A percentile compares a stretch with the other conserved stretches of the same genome.
These are phyloP conservation scores for Melipona beecheii DNA, from an alignment of 2,888 invertebrate species.

Conservation along the genomic window DNA sequence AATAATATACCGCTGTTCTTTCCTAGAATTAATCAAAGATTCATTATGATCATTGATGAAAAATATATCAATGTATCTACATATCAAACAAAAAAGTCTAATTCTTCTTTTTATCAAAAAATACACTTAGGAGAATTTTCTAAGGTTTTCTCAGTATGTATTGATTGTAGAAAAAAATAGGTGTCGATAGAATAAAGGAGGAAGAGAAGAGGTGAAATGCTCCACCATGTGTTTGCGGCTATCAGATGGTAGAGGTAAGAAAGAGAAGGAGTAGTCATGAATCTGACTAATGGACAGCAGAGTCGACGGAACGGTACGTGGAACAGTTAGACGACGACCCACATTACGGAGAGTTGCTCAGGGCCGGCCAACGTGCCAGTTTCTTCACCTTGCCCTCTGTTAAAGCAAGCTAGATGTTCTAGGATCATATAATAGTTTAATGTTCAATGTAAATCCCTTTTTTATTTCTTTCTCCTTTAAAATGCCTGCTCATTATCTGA, in stretches of 20 bases:
- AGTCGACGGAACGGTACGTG: constrained; percentile 82
- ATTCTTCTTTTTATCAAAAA: background rate
- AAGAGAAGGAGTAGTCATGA: constrained; percentile 47
- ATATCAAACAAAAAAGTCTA: background rate
- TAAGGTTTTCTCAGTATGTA: constrained; percentile 36
- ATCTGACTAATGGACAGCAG: constrained; percentile 66
- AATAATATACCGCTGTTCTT: background rate
- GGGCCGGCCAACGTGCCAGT: constrained; percentile 82
- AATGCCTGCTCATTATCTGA: background rate
- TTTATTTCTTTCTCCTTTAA: background rate
- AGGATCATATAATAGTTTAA: constrained; percentile 33
- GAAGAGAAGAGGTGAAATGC: constrained; percentile 25
- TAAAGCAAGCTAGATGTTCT: constrained; percentile 36
- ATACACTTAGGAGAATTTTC: constrained; percentile 24
- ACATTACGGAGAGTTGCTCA: constrained; percentile 79
- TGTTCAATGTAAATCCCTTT: constrained; percentile 7
- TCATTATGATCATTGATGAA: background rate
- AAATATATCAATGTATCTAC: background rate
- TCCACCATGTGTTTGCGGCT: constrained; percentile 18
- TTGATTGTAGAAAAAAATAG: constrained; percentile 40
- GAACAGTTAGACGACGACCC: constrained; percentile 84
- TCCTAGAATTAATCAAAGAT: background rate
- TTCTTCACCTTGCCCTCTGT: constrained; percentile 74
- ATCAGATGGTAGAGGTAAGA: constrained; percentile 39
- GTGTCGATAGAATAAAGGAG: constrained; percentile 41